Base-by-base conservation (phyloP, 1,140 invertebrate species). In the Zophobas morio region DNA sequence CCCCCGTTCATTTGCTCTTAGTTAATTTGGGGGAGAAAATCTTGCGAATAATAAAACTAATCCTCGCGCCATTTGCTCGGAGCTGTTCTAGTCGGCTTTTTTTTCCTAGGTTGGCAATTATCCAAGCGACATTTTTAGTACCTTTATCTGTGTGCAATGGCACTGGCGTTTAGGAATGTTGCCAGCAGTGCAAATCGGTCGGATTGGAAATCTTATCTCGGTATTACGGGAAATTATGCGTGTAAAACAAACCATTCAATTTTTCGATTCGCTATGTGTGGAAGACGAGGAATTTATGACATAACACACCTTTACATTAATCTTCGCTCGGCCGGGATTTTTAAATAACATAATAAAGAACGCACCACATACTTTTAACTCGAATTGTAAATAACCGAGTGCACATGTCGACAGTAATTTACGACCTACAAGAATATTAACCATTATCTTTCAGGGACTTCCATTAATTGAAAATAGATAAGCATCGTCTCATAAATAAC, bases 141-240 rank as follows among this genome's bases (percentile, higher is more conserved):
- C 42, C 36, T 33, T 35, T 40, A 70, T 77, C 66, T 51, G n/a
- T n/a, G 5, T 72, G 46, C 70, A 53, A 72, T 51, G 8, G 32
- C 37, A 56, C 32, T 39, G 63, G 42, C 70, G 40, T 74, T 74
- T 78, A 74, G 76, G 76, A 77, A 60, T 63, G 34, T 46, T 78
- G 76, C 76, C 76, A 78, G 49, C 36, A n/a, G 46, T 74, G 71
- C 70, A 77, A 36, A 66, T 78, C 53, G 37, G 8, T 6, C 20
- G 36, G 36, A 72, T 33, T 70, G 34, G 32, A 70, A 49, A 70
- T 70, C 37, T 70, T 46, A 6, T 47, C 33, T 70, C 53, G 53
- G 3, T 56, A 5, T 56, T 20, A 20, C 20, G 20, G 20, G 20
- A 20, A 20, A 20, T 20, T 20, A 20, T 20, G 20, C 20, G 20